Percentiles rank a stretch among this genome's conserved stretches.
phyloP scores from a whole-genome alignment of 1,140 invertebrate species.

The Rhyacophila brunnea region DNA sequence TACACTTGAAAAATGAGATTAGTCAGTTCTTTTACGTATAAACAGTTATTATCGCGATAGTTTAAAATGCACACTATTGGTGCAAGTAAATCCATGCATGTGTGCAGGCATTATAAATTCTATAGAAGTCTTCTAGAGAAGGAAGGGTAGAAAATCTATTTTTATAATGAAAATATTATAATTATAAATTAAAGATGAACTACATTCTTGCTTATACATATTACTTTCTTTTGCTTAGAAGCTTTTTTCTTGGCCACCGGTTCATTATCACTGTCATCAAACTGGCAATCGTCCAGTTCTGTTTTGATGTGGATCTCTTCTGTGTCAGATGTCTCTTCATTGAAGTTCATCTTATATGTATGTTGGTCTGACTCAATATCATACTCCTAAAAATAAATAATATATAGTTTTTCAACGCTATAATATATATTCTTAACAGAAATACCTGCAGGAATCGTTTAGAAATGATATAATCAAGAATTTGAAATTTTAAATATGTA shows the following conservation, averaged over 20 bases:
- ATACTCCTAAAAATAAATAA: conserved; percentile 7
- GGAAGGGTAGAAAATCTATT: no score
- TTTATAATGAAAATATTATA: no score
- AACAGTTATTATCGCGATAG: no score
- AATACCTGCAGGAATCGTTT: background rate
- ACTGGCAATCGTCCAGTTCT: conserved; percentile 21
- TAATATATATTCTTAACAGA: background rate
- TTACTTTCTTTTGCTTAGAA: conserved; percentile 6
- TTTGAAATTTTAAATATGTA: no score
- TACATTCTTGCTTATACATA: background rate
- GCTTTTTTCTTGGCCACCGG: conserved; percentile 16
- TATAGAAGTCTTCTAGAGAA: no score
- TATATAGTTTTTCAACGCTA: background rate
- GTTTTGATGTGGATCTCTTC: conserved; percentile 14
- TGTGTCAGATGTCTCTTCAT: background rate
- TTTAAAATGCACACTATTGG: no score
- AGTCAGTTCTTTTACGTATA: no score
- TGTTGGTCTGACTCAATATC: background rate
- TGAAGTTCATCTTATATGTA: background rate
- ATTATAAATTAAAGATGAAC: no score
- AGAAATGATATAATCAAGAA: no score
- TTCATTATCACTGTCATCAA: conserved; percentile 25
- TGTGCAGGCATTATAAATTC: no score
- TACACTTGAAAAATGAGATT: no score
- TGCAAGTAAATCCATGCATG: no score